Evolutionary conservation across 1,140 invertebrate species (phyloP), one percentile per base, ranked within the genome.

Genomic region (Caerostris extrusa): DNA sequence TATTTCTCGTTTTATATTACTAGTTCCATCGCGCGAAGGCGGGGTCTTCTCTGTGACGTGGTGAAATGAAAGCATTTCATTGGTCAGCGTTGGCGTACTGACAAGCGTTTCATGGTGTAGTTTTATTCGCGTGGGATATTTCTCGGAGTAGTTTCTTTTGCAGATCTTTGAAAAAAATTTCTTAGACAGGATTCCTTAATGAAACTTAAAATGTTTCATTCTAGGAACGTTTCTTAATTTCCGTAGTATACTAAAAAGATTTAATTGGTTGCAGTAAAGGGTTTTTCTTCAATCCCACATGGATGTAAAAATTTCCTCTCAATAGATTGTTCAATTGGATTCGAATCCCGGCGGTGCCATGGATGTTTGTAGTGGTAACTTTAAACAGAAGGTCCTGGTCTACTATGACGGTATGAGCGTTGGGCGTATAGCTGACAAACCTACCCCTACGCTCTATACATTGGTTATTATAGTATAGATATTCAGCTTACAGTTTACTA

Each of bases 1-100:
- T 57, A 83, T 83, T 83, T 83, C 82, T 57, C 82, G 19, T 57
- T 58, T 83, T 83, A 83, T 83, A 83, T 83, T 55, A 19, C 55
- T 83, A 19, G 82, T 19, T 14, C 82, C 82, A 83, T 83, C 82
- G n/a, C 82, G 17, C 55, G 55, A 17, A 58, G 82, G 82, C 3
- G 82, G 82, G 57, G 82, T 17, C n/a, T n/a, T 7, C 12, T 57
- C 7, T 19, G 55, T 83, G 82, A 83, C 82, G 82, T 83, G 14
- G 10, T 4, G 55, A 3, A 34, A 55, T 17, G 7, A n/a, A 12
- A 17, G 3, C 8, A 17, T 83, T 5, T 34, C 12, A 83, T 83
- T 83, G 82, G 82, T 0, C 56, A 2, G 8, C 10, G 8, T 14
- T 50, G 61, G 61, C 17, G 61, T n/a, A 17, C 61, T 67, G 17